Conservation (phyloP, 2,113 vertebrate genomes). For the Phalacrocorax brasilianus region DNA sequence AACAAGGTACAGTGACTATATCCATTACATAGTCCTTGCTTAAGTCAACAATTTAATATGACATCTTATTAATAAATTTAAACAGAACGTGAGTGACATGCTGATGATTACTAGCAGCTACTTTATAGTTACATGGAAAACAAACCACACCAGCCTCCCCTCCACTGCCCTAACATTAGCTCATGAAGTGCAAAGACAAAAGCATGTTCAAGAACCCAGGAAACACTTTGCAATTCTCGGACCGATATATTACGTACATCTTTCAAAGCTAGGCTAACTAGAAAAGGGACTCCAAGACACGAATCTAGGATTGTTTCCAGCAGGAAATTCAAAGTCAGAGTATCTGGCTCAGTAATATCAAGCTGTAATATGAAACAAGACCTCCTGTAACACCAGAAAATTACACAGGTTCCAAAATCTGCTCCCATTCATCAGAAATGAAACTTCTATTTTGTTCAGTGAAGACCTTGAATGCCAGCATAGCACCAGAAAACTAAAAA, state of each 20-base stretch:
- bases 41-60: constrained; percentile 71
- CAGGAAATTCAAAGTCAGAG: neutral
- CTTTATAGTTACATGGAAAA: neutral
- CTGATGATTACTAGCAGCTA: constrained; percentile 2
- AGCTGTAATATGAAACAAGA: neutral
- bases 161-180: neutral
- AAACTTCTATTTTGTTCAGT: neutral
- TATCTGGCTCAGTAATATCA: neutral
- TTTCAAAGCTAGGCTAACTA: neutral
- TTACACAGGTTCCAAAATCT: neutral
- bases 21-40: constrained; percentile 63
- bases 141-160: neutral
- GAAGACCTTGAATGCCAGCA: neutral
- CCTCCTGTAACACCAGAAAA: neutral
- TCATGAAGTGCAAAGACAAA: neutral
- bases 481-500: neutral
- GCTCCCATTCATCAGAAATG: neutral
- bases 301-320: neutral
- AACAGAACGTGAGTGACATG: constrained; percentile 54
- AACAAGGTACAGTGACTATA: constrained; percentile 61
- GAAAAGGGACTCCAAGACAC: neutral
- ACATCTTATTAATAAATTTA: constrained; percentile 69
- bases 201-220: neutral
- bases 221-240: neutral
- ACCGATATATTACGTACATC: accelerated